A percentile compares a stretch with the other conserved stretches of the same genome.
Evolutionary conservation across 2,888 invertebrate species (phyloP).

Genomic region (Horisme vitalbata): DNA sequence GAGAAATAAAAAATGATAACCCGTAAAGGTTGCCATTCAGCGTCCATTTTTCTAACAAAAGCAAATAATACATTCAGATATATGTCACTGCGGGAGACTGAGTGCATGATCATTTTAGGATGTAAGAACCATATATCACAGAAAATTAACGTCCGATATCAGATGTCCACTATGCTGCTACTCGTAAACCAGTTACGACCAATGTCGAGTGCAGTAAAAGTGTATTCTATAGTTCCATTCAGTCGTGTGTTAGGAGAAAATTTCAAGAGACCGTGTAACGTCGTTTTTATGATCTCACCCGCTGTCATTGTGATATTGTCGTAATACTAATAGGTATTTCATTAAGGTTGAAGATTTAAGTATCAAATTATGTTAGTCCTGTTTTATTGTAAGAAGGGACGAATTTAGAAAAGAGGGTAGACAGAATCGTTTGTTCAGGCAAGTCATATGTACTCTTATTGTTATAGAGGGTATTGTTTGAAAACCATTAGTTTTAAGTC

Average conservation of each 20-base stretch:
- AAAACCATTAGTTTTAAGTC: no score
- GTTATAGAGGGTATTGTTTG: no score
- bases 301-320: neutral
- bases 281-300: conserved; percentile 14
- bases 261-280: neutral
- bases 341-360: neutral
- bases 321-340: neutral
- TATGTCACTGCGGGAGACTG: conserved; percentile 1
- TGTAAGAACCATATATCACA: conserved; percentile 48
- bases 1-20: no score
- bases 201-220: neutral
- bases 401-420: no score
- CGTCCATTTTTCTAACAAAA: no score
- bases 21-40: no score
- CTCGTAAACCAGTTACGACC: conserved; percentile 42
- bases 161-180: conserved; percentile 41
- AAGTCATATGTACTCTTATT: no score
- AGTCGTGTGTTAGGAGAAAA: conserved; percentile 1
- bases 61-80: neutral
- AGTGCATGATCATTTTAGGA: conserved; percentile 31
- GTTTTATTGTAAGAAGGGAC: no score
- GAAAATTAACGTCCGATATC: conserved; percentile 45
- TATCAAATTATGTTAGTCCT: no score
- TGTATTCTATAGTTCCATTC: neutral
- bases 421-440: no score